A percentile compares a stretch with the other conserved stretches of the same genome.
Evolutionary conservation across 2,888 invertebrate genomes (phyloP).

Genomic region (Hipparchia semele): DNA sequence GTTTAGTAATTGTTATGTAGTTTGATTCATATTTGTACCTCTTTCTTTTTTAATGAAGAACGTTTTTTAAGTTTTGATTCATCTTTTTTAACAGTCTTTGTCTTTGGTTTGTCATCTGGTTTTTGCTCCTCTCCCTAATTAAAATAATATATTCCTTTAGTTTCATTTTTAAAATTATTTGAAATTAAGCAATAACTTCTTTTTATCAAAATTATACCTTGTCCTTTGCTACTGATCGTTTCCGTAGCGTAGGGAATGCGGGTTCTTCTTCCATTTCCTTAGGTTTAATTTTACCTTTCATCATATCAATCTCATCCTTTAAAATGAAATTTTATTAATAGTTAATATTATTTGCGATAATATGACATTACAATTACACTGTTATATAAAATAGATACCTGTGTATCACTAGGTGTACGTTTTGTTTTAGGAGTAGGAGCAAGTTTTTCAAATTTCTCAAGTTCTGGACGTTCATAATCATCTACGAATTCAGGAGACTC

Average conservation of each 20-base stretch:
- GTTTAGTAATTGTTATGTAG: neutral
- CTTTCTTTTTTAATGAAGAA: constrained; percentile 73
- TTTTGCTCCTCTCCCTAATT: constrained; percentile 73
- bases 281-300: constrained; percentile 77
- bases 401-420: constrained; percentile 65
- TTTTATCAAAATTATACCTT: constrained; percentile 60
- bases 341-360: neutral
- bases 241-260: constrained; percentile 69
- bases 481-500: constrained; percentile 80
- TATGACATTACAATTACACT: neutral
- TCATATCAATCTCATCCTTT: constrained; percentile 73
- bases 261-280: constrained; percentile 74
- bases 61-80: constrained; percentile 72
- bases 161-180: constrained; percentile 22
- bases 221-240: constrained; percentile 71
- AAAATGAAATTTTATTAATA: constrained; percentile 17
- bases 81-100: constrained; percentile 68
- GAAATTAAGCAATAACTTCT: constrained; percentile 9
- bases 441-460: constrained; percentile 86
- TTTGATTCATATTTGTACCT: constrained; percentile 57
- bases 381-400: constrained; percentile 56
- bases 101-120: constrained; percentile 75
- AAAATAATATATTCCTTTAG: constrained; percentile 30
- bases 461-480: constrained; percentile 89
- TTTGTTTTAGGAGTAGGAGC: constrained; percentile 73